Base-by-base conservation (phyloP, 2,113 vertebrate genomes). In the Picathartes gymnocephalus region DNA sequence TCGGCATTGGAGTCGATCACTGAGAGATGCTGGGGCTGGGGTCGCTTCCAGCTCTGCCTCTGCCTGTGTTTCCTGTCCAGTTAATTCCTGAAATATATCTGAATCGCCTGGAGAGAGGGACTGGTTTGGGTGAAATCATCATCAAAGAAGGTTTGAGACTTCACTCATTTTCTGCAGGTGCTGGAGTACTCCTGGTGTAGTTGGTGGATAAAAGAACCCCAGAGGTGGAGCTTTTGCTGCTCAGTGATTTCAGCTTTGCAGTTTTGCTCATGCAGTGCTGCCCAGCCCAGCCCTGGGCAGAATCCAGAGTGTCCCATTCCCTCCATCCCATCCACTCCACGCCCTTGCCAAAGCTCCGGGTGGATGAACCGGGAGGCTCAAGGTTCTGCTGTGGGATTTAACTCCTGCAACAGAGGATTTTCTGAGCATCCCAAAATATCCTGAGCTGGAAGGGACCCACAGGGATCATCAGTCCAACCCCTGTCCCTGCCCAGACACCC, bases 1-100 rank as follows among this genome's bases (percentile, higher is more conserved):
- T 56, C 0, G 0, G 13, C 27, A 8, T 22, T 40, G 60, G 61
- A 53, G 22, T 15, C 33, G 39, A 1, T 27, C 25, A 37, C 68
- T 35, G 54, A 15, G 10, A 57, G 44, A 9, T 42, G 42, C 80
- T 45, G 77, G 24, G 22, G n/a, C 50, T 70, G n/a, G 25, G 62
- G 16, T 77, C 60, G 61, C 20, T 9, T 45, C 31, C 47, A 53
- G 23, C 8, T 45, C 70, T n/a, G n/a, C 25, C 61, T 33, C 40
- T 47, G 23, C 9, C 39, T 40, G 22, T 62, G 13, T 54, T 74
- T 31, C 53, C 44, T 74, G 30, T 8, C 42, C 24, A 7, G 33
- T 31, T 58, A 10, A 45, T 61, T 47, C 22, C 31, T 80, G 61
- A 51, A 80, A 71, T 48, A 47, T 3, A 48, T 48, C 53, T n/a